Conservation (phyloP, 1,140 invertebrate genomes). For the Formica selysi region DNA sequence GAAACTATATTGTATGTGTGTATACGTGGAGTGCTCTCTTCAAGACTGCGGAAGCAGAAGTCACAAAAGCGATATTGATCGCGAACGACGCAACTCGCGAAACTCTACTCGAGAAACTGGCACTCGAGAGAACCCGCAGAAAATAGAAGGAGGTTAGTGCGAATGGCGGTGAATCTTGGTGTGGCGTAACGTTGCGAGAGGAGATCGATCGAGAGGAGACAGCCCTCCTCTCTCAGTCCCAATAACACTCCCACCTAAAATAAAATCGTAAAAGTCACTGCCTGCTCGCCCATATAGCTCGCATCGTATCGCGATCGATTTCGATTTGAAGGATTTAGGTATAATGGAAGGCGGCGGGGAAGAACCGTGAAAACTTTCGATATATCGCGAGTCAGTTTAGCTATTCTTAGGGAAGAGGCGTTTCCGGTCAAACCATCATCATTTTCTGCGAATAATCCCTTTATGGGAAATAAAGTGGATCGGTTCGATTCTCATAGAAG, state of each 20-base stretch:
- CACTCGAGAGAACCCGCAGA: slow-evolving; percentile 33
- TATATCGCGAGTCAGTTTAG: slow-evolving; percentile 34
- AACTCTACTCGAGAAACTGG: slow-evolving; percentile 52
- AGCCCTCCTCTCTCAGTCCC: neutral
- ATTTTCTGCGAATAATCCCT: slow-evolving; percentile 4
- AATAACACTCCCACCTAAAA: slow-evolving; percentile 53
- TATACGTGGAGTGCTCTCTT: slow-evolving; percentile 1
- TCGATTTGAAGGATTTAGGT: slow-evolving; percentile 48
- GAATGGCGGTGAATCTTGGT: slow-evolving; percentile 32
- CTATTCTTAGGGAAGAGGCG: neutral
- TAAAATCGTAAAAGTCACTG: slow-evolving; percentile 67
- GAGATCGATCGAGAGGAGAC: slow-evolving; percentile 60
- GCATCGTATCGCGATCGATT: slow-evolving; percentile 47
- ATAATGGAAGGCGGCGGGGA: slow-evolving; percentile 15
- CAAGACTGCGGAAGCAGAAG: slow-evolving; percentile 16
- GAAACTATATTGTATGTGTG: neutral
- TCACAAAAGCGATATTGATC: slow-evolving; percentile 64
- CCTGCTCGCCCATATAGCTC: slow-evolving; percentile 19
- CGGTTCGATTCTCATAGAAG: neutral
- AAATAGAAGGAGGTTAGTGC: slow-evolving; percentile 23
- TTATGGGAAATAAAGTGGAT: neutral
- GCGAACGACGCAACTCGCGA: slow-evolving; percentile 43
- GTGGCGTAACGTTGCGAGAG: slow-evolving; percentile 24
- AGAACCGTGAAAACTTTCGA: slow-evolving; percentile 10
- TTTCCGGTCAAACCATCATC: neutral